Conservation (phyloP, 2,888 invertebrate genomes). For the Sialis lutaria region DNA sequence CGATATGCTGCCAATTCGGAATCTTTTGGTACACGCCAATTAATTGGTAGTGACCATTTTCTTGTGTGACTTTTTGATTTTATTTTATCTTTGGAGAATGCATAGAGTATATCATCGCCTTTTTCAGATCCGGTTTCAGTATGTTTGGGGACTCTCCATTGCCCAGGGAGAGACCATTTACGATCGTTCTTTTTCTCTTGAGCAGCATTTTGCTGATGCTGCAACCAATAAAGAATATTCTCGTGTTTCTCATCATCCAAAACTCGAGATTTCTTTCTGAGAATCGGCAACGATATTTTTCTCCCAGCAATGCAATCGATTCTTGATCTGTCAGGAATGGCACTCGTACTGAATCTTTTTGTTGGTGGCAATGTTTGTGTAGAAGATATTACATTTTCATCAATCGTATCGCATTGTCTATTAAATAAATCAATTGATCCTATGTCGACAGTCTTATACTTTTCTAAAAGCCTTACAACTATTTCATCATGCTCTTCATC, state of each 20-base stretch:
- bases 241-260: conserved; percentile 6
- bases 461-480: conserved; percentile 23
- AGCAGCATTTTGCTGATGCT: conserved; percentile 1
- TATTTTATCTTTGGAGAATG: conserved; percentile 2
- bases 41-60: conserved; percentile 6
- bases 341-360: conserved; percentile 2
- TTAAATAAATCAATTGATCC: conserved; percentile 3
- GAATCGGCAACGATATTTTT: conserved; percentile 24
- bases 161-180: conserved; percentile 11
- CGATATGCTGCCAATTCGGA: not conserved
- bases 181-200: conserved; percentile 10
- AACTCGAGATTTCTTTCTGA: conserved; percentile 10
- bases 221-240: conserved; percentile 5
- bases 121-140: conserved; percentile 1
- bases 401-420: conserved; percentile 4
- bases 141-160: conserved; percentile 6
- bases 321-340: not conserved
- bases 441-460: conserved; percentile 18
- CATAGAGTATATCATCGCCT: conserved; percentile 4
- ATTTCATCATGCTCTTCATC: conserved; percentile 22
- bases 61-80: not conserved
- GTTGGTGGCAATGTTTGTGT: conserved; percentile 1
- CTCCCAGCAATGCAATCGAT: conserved; percentile 18
- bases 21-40: conserved; percentile 2
- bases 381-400: conserved; percentile 2